phyloP scores from a whole-genome alignment of 2,888 invertebrate genomes.

The Xylota sylvarum region DNA sequence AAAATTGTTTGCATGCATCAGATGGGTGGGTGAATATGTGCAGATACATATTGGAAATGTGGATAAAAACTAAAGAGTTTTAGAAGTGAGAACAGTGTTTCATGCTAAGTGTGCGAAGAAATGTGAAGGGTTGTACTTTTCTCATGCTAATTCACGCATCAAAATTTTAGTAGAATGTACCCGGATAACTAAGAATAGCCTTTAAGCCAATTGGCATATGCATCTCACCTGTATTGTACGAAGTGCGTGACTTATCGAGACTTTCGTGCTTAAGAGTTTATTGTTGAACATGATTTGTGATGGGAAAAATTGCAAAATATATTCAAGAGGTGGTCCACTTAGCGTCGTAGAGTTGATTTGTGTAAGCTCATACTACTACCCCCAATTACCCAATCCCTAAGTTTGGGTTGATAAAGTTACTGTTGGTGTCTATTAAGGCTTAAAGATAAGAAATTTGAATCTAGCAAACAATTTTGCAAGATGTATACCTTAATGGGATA shows the following conservation, averaged over 20 bases:
- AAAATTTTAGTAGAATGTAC: background rate
- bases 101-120: slow-evolving; percentile 12
- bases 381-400: no score
- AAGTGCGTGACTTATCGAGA: slow-evolving; percentile 52
- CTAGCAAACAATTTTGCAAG: no score
- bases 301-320: slow-evolving; percentile 1
- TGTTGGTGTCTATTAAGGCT: no score
- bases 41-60: slow-evolving; percentile 47
- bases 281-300: background rate
- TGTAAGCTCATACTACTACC: no score
- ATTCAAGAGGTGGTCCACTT: background rate
- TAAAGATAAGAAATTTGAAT: no score
- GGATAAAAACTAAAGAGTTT: slow-evolving; percentile 37
- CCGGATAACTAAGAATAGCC: slow-evolving; percentile 10
- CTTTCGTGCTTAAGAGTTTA: slow-evolving; percentile 26
- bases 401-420: no score
- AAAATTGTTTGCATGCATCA: slow-evolving; percentile 55
- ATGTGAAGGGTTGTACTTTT: slow-evolving; percentile 7
- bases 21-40: slow-evolving; percentile 67
- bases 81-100: slow-evolving; percentile 19
- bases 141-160: slow-evolving; percentile 40
- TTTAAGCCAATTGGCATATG: background rate
- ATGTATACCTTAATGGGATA: no score
- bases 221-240: slow-evolving; percentile 32
- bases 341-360: no score